phyloP scores from a whole-genome alignment of 2,113 vertebrate species.

The Peromyscus polionotus region DNA sequence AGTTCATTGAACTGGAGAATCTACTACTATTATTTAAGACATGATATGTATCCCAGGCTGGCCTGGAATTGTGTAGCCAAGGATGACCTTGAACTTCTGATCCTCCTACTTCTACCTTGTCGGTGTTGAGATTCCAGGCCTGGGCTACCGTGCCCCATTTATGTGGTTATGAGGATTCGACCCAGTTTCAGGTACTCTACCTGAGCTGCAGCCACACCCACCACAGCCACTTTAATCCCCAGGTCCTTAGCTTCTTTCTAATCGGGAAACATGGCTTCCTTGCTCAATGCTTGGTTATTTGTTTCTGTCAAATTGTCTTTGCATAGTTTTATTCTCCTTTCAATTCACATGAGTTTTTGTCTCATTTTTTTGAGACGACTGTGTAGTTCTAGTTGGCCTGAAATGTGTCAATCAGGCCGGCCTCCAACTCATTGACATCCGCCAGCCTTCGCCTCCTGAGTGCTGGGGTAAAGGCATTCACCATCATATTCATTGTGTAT shows the following conservation, averaged over 20 bases:
- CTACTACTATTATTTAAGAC: background rate
- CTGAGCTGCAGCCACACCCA: background rate
- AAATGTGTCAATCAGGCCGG: background rate
- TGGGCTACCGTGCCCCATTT: background rate
- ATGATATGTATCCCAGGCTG: background rate
- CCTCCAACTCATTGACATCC: background rate
- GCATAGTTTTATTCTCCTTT: background rate
- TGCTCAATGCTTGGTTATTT: background rate
- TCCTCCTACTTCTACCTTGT: background rate
- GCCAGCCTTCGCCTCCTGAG: background rate
- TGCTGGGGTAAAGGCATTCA: background rate
- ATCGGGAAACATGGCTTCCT: background rate
- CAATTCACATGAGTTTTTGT: background rate
- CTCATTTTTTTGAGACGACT: background rate
- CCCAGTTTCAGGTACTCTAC: background rate
- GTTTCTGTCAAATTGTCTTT: background rate
- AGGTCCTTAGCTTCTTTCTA: background rate
- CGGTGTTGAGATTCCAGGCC: background rate
- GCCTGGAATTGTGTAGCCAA: background rate
- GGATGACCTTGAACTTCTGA: background rate
- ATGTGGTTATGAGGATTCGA: background rate
- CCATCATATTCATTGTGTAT: background rate
- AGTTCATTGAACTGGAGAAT: background rate
- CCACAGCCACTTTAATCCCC: no score
- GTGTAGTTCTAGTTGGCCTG: background rate